Conservation (phyloP, 1,140 invertebrate species). For the Hypsibius dujardini region DNA sequence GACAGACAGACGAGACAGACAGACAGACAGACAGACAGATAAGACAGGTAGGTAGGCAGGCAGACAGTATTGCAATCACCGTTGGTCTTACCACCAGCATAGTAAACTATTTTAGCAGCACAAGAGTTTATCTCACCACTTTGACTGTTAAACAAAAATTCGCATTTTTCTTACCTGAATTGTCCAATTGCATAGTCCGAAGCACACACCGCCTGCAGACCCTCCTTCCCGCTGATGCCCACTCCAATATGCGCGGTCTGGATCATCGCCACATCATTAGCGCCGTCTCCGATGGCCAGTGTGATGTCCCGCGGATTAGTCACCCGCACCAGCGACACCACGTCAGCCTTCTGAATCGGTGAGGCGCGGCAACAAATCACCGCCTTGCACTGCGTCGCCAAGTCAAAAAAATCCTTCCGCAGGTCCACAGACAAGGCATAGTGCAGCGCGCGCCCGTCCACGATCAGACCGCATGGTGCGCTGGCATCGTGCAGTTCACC, state of each 20-base stretch:
- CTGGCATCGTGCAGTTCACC: constrained; percentile 17
- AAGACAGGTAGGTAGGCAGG: too few species aligned
- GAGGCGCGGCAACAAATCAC: constrained; percentile 97
- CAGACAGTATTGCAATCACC: too few species aligned
- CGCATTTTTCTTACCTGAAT: too few species aligned
- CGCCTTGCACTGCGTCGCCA: constrained; percentile 76
- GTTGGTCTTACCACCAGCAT: too few species aligned
- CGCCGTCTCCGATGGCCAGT: constrained; percentile 92
- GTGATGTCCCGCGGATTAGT: constrained; percentile 64
- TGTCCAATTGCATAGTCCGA: constrained; percentile 91
- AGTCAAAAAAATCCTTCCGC: constrained; percentile 73
- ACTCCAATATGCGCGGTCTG: constrained; percentile 64
- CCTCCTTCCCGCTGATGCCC: constrained; percentile 95
- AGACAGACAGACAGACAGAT: too few species aligned
- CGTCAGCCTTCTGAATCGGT: constrained; percentile 86
- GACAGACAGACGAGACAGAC: too few species aligned
- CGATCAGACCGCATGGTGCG: constrained; percentile 40
- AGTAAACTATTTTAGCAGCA: too few species aligned
- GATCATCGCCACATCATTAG: constrained; percentile 99
- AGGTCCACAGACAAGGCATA: constrained; percentile 80
- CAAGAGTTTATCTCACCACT: too few species aligned
- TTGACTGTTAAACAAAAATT: too few species aligned
- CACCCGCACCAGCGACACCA: constrained; percentile 80
- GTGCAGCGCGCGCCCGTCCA: constrained; percentile 83
- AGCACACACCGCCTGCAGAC: constrained; percentile 88